These are phyloP conservation scores for Epinotia bilunana DNA, from an alignment of 2,888 invertebrate species.

Conservation along the genomic window DNA sequence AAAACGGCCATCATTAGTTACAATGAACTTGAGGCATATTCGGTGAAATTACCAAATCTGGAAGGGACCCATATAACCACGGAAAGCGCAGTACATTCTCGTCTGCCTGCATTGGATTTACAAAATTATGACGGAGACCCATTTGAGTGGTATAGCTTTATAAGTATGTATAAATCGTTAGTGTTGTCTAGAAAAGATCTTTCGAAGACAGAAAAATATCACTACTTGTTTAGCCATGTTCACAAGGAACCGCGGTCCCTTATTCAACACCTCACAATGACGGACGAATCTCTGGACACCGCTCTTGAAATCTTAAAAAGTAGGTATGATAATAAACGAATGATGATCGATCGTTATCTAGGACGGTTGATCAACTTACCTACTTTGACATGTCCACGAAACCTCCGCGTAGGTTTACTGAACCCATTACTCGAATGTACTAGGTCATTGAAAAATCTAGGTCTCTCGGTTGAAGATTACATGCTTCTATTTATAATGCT, in stretches of 20 bases:
- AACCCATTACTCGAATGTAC: too few species aligned
- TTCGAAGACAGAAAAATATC: slow-evolving; percentile 10
- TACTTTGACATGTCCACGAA: neutral
- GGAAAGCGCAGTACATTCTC: neutral
- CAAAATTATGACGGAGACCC: neutral
- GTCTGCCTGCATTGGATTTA: neutral
- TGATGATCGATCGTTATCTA: neutral
- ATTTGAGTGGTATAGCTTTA: slow-evolving; percentile 12
- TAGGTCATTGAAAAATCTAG: too few species aligned
- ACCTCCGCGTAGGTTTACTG: neutral
- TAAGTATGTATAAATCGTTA: slow-evolving; percentile 3
- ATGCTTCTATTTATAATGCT: too few species aligned
- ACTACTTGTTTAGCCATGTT: slow-evolving; percentile 13
- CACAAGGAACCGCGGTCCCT: slow-evolving; percentile 7
- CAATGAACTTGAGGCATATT: too few species aligned
- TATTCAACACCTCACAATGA: slow-evolving; percentile 13
- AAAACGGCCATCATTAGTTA: too few species aligned
- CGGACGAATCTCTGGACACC: slow-evolving; percentile 3
- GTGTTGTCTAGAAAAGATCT: slow-evolving; percentile 11
- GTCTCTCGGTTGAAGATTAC: too few species aligned
- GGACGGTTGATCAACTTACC: slow-evolving; percentile 6
- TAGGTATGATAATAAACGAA: slow-evolving; percentile 12
- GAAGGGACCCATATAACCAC: neutral
- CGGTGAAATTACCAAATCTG: too few species aligned
- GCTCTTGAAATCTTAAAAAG: slow-evolving; percentile 4